Evolutionary conservation across 2,797 vertebrate species (phyloP).

Genomic region (Neomorphus geoffroyi): DNA sequence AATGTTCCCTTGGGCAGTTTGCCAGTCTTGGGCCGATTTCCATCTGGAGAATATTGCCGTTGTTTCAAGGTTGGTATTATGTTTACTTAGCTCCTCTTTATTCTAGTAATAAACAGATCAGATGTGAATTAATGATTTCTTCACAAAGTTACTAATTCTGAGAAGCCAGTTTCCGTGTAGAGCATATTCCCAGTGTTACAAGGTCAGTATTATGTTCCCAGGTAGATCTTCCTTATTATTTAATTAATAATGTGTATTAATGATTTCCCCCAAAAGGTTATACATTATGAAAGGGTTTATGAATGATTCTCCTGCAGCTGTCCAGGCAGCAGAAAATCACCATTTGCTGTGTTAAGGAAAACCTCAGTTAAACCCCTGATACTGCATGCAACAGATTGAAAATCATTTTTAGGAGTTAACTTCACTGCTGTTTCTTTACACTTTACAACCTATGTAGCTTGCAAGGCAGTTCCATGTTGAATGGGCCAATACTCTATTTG

Average conservation of each 20-base stretch:
- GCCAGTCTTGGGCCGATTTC: slow-evolving; percentile 80
- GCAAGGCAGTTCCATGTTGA: not conserved
- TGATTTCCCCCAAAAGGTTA: not conserved
- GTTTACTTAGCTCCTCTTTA: not conserved
- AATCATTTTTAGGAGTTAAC: not conserved
- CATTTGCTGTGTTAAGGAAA: not conserved
- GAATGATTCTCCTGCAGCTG: not conserved
- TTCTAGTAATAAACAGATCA: not conserved
- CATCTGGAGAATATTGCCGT: slow-evolving; percentile 77
- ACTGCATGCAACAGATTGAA: not conserved
- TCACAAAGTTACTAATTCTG: not conserved
- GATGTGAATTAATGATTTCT: not conserved
- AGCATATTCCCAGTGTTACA: not conserved
- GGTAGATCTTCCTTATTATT: not conserved
- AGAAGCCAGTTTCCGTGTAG: accelerated
- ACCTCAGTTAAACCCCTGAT: not conserved
- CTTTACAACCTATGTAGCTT: accelerated
- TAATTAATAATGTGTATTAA: not conserved
- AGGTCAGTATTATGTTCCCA: not conserved
- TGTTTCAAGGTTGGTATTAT: slow-evolving; percentile 80
- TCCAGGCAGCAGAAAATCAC: not conserved
- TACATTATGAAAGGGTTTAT: not conserved
- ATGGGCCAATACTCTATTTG: not conserved
- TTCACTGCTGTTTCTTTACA: not conserved
- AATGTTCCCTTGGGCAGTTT: slow-evolving; percentile 84